Conservation (phyloP, 1,140 invertebrate species). For the Pristionchus pacificus region DNA sequence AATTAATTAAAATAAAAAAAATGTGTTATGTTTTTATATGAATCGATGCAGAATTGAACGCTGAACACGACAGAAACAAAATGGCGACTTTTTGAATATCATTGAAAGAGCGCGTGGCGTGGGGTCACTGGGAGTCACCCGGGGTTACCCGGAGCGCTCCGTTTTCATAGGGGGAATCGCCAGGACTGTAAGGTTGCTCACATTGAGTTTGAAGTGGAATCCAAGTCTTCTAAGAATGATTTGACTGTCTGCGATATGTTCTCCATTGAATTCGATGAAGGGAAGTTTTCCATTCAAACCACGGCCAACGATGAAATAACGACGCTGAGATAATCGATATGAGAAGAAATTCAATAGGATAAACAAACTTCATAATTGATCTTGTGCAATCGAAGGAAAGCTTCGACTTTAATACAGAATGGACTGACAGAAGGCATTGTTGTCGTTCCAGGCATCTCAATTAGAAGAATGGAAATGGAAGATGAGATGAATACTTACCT, state of each 20-base stretch:
- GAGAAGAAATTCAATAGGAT: neutral
- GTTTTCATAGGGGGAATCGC: too few species aligned
- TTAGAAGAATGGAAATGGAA: neutral
- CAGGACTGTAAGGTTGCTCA: neutral
- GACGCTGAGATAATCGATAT: neutral
- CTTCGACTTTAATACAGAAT: neutral
- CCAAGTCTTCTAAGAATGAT: constrained; percentile 80
- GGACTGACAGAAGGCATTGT: neutral
- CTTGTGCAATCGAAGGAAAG: neutral
- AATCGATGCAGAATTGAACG: too few species aligned
- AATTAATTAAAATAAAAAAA: too few species aligned
- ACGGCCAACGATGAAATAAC: neutral
- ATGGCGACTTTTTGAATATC: too few species aligned
- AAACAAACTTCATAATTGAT: neutral
- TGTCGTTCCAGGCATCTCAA: neutral
- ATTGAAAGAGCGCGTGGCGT: too few species aligned
- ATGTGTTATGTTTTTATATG: too few species aligned
- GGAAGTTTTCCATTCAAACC: constrained; percentile 59
- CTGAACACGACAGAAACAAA: too few species aligned
- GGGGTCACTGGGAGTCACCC: too few species aligned
- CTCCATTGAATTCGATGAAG: constrained; percentile 83
- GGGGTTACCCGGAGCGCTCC: too few species aligned
- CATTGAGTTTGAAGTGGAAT: constrained; percentile 67
- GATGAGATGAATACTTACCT: neutral
- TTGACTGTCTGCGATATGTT: constrained; percentile 81